These are phyloP conservation scores for Platyura marginata DNA, from an alignment of 1,140 invertebrate species.

Conservation along the genomic window DNA sequence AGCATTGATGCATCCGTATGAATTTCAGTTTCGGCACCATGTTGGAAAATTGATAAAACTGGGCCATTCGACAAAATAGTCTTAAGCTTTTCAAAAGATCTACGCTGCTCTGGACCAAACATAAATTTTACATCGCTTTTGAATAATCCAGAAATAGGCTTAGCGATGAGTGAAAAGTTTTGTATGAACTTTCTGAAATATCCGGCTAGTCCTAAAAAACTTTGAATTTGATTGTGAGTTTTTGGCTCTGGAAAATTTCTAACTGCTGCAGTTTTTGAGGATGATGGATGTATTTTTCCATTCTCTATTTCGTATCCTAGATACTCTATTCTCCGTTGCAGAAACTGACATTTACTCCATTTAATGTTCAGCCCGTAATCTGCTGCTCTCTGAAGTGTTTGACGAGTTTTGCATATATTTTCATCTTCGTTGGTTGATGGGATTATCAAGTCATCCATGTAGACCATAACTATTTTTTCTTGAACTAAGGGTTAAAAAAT, in stretches of 20 bases:
- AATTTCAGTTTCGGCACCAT: slow-evolving; percentile 4
- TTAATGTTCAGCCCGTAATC: slow-evolving; percentile 6
- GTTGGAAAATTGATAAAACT: slow-evolving; percentile 6
- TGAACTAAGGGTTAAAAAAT: neutral
- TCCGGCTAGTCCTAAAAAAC: no score
- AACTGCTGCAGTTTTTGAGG: slow-evolving; percentile 9
- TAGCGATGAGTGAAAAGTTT: slow-evolving; percentile 5
- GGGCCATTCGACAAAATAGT: no score
- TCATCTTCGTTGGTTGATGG: slow-evolving; percentile 2
- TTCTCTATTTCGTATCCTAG: slow-evolving; percentile 10
- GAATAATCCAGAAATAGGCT: neutral
- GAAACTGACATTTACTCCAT: slow-evolving; percentile 6
- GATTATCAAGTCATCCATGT: slow-evolving; percentile 8
- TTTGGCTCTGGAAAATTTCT: slow-evolving; percentile 5
- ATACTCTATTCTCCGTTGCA: slow-evolving; percentile 10
- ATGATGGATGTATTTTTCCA: slow-evolving; percentile 8
- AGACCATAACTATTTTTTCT: slow-evolving; percentile 1
- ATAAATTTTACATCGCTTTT: neutral
- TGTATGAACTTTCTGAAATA: no score
- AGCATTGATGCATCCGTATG: slow-evolving; percentile 10
- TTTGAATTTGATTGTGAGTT: slow-evolving; percentile 11
- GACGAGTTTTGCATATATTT: slow-evolving; percentile 3
- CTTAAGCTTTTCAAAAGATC: slow-evolving; percentile 4
- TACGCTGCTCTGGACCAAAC: neutral
- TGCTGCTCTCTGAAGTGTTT: slow-evolving; percentile 3